Conservation (phyloP, 2,888 invertebrate species). For the Cosmia pyralina region DNA sequence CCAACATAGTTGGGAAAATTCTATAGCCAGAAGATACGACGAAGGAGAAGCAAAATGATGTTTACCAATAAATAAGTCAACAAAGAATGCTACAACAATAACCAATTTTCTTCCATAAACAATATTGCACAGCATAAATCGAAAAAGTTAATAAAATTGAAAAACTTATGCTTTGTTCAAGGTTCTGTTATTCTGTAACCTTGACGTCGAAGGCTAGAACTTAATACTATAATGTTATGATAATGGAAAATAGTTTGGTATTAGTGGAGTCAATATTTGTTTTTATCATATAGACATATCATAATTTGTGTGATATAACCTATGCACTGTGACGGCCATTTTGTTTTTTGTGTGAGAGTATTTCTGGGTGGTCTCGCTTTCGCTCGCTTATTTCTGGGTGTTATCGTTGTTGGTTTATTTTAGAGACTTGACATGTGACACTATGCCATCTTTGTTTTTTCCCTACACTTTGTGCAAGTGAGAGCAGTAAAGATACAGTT, state of each 20-base stretch:
- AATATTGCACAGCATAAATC: conserved; percentile 52
- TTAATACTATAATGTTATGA: conserved; percentile 54
- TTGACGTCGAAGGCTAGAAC: conserved; percentile 43
- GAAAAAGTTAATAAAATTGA: conserved; percentile 59
- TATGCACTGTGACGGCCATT: no score
- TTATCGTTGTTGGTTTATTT: no score
- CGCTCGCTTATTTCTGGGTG: no score
- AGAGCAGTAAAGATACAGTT: no score
- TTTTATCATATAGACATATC: conserved; percentile 15
- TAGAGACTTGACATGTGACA: no score
- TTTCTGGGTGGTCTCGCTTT: no score
- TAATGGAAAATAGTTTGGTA: conserved; percentile 56
- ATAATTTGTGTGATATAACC: no score
- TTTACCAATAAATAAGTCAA: not conserved
- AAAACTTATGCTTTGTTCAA: conserved; percentile 52
- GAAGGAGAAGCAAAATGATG: not conserved
- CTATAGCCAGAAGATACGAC: no score
- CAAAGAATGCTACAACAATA: conserved; percentile 10
- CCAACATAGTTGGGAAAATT: no score
- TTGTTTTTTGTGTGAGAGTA: no score
- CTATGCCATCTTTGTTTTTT: no score
- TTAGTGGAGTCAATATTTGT: conserved; percentile 60
- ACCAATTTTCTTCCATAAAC: conserved; percentile 33
- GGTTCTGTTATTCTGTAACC: conserved; percentile 34
- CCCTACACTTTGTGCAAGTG: no score